Evolutionary conservation across 2,797 vertebrate species (phyloP), one percentile per base, ranked within the genome.

Genomic region (Pampus argenteus): DNA sequence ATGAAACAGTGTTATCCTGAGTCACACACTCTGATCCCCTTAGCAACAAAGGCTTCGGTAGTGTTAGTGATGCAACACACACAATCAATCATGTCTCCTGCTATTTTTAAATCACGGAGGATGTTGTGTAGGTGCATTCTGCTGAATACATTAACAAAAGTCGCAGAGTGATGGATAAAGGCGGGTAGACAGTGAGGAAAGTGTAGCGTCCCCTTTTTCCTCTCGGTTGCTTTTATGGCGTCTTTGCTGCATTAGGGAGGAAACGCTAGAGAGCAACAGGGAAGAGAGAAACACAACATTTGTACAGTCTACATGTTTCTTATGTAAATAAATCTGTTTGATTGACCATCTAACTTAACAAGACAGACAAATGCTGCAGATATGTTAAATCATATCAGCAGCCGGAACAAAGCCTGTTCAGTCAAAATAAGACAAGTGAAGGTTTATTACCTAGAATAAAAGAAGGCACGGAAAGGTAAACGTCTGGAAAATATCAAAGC

Each of bases 81-180:
- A 86, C 69, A 87, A 91, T 91, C 89, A 88, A 88, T 90, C 66
- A 62, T 28, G 76, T 74, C 54, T 82, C 52, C 29, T 9, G 76
- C 78, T 88, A 90, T 90, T 90, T 91, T 85, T 90, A 87, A 77
- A 79, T 18, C 10, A 2, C 17, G 20, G 64, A 66, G 76, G 86
- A 70, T 52, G 58, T 22, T 72, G 40, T 40, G 86, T 79, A 60
- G 79, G 76, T 52, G 51, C 31, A 38, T 52, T 73, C 67, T 59
- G 75, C 64, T 71, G 68, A 62, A 78, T 58, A 51, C 66, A 70
- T 78, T 38, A 82, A 64, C 60, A 34, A 9, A 45, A 71, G 29
- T 34, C 75, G 69, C n/a, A 42, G 23, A 22, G 17, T 36, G 72
- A 58, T 4, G 6, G 50, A 51, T 22, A 23, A 6, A 44, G 48